phyloP scores from a whole-genome alignment of 2,888 invertebrate species.

The Cybosia mesomella region DNA sequence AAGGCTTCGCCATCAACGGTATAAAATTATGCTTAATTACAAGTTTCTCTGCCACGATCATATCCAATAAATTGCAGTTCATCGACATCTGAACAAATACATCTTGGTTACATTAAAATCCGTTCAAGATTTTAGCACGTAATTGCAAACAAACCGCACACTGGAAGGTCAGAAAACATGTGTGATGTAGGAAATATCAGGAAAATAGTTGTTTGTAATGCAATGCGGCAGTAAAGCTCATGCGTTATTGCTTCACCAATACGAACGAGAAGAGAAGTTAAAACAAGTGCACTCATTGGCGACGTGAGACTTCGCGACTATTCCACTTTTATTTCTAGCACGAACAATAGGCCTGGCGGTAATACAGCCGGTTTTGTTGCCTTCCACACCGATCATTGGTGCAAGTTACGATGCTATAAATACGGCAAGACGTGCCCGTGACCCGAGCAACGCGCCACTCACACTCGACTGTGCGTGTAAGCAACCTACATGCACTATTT shows the following conservation, averaged over 20 bases:
- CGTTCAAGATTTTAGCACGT: slow-evolving; percentile 32
- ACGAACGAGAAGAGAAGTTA: slow-evolving; percentile 66
- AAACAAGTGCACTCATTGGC: slow-evolving; percentile 73
- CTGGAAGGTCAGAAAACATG: slow-evolving; percentile 43
- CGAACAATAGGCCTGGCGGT: slow-evolving; percentile 79
- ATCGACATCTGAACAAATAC: slow-evolving; percentile 60
- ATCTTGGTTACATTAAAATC: slow-evolving; percentile 45
- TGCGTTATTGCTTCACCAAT: slow-evolving; percentile 59
- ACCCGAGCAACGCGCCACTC: slow-evolving; percentile 63
- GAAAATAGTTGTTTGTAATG: slow-evolving; percentile 58
- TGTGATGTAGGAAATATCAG: slow-evolving; percentile 57
- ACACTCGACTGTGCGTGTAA: slow-evolving; percentile 44
- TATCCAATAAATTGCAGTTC: slow-evolving; percentile 65
- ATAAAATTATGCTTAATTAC: slow-evolving; percentile 73
- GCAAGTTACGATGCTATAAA: slow-evolving; percentile 84
- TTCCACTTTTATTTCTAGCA: slow-evolving; percentile 77
- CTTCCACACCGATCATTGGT: slow-evolving; percentile 76
- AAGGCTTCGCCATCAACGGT: slow-evolving; percentile 70
- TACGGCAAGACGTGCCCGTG: slow-evolving; percentile 81
- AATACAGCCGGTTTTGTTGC: slow-evolving; percentile 72
- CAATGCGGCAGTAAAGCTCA: slow-evolving; percentile 72
- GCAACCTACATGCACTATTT: slow-evolving; percentile 44
- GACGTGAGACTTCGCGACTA: slow-evolving; percentile 61
- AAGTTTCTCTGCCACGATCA: slow-evolving; percentile 56
- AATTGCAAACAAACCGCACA: slow-evolving; percentile 24